phyloP scores from a whole-genome alignment of 2,888 invertebrate species.

The Caenorhabditis afra region DNA sequence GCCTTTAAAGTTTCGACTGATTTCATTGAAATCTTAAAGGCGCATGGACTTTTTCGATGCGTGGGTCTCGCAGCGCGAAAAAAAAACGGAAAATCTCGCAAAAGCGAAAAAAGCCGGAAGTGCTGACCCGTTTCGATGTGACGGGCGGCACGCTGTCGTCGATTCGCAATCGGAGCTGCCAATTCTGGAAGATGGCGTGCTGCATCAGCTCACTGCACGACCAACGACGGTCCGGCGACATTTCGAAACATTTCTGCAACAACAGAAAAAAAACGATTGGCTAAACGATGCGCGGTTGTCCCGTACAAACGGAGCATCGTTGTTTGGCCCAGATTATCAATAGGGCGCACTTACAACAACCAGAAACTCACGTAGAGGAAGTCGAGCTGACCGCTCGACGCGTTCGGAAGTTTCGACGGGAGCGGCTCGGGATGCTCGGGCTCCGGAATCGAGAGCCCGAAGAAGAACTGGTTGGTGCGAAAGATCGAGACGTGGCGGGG shows the following conservation, averaged over 20 bases:
- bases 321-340: no score
- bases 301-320: no score
- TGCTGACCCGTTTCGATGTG: constrained; percentile 43
- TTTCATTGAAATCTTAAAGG: no score
- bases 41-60: no score
- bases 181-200: constrained; percentile 89
- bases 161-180: constrained; percentile 82
- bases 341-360: not conserved
- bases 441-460: constrained; percentile 93
- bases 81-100: no score
- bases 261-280: not conserved
- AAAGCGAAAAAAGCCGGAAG: no score
- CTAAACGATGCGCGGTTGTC: no score
- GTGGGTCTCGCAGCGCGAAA: no score
- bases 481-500: constrained; percentile 96
- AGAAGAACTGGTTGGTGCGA: constrained; percentile 93
- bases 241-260: constrained; percentile 91
- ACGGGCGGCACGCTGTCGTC: constrained; percentile 82
- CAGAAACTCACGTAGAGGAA: constrained; percentile 86
- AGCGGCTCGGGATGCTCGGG: constrained; percentile 89
- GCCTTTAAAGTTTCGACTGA: no score
- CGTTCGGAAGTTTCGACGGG: constrained; percentile 89
- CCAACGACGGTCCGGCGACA: constrained; percentile 93
- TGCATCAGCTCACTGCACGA: constrained; percentile 92
- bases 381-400: constrained; percentile 86